A percentile compares a stretch with the other conserved stretches of the same genome.
Conservation (phyloP, 1,140 invertebrate species). For the Drosophila pachea region DNA sequence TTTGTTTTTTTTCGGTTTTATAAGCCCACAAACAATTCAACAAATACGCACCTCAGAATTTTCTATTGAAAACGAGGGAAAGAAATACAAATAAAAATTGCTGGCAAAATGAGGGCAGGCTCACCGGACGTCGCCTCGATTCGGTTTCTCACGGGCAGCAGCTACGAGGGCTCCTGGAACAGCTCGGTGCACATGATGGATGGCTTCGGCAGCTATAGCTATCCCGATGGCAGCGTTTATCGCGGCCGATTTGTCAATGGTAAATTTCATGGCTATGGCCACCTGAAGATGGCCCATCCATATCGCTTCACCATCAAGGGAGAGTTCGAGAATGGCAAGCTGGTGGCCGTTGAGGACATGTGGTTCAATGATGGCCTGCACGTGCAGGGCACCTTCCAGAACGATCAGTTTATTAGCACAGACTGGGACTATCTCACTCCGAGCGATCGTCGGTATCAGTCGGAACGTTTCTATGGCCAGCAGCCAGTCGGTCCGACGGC, state of each 20-base stretch:
- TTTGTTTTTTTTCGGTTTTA: slow-evolving; percentile 17
- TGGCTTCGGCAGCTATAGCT: slow-evolving; percentile 63
- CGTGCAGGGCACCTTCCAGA: slow-evolving; percentile 38
- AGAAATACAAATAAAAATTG: neutral
- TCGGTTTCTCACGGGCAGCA: slow-evolving; percentile 56
- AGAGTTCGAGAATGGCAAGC: slow-evolving; percentile 45
- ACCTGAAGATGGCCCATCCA: slow-evolving; percentile 52
- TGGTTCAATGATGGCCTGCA: slow-evolving; percentile 63
- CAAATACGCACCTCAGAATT: slow-evolving; percentile 1
- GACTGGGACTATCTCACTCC: slow-evolving; percentile 59
- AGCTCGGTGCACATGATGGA: slow-evolving; percentile 56
- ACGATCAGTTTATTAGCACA: slow-evolving; percentile 32
- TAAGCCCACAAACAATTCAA: slow-evolving; percentile 1
- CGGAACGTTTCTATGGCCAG: slow-evolving; percentile 48
- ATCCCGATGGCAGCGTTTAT: slow-evolving; percentile 70
- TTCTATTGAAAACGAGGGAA: neutral
- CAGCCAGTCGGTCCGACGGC: slow-evolving; percentile 60
- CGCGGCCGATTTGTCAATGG: slow-evolving; percentile 53
- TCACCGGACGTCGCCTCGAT: neutral
- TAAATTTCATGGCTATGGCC: slow-evolving; percentile 63
- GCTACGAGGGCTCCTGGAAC: slow-evolving; percentile 61
- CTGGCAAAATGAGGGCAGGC: neutral
- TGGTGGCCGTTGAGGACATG: slow-evolving; percentile 61
- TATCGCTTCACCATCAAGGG: slow-evolving; percentile 65
- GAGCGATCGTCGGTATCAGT: slow-evolving; percentile 58